A percentile compares a stretch with the other conserved stretches of the same genome.
Conservation (phyloP, 30 jellyfish, hydroid and myxozoan genomes). For the Sanderia malayensis region DNA sequence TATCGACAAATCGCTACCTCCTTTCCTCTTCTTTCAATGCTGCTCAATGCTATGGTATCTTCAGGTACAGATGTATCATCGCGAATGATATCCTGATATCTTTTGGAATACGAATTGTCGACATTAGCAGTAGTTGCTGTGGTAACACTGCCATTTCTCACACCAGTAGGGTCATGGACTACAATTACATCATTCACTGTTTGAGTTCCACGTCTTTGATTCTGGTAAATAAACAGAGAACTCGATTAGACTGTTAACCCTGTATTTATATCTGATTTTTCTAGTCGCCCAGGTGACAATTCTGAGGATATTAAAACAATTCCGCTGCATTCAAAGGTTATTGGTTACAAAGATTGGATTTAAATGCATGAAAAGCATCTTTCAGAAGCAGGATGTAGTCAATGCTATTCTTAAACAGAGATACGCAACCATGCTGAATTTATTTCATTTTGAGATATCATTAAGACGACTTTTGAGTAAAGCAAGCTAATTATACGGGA, state of each 20-base stretch:
- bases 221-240: slow-evolving; percentile 3
- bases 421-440: too few relatives aligned
- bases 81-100: slow-evolving; percentile 53
- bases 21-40: slow-evolving; percentile 21
- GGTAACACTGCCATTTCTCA: slow-evolving; percentile 53
- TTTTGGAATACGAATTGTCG: slow-evolving; percentile 53
- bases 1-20: slow-evolving; percentile 17
- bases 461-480: neutral
- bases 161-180: slow-evolving; percentile 62
- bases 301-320: too few relatives aligned
- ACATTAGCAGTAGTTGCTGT: slow-evolving; percentile 57
- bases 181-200: slow-evolving; percentile 60
- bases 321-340: too few relatives aligned
- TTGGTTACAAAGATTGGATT: too few relatives aligned
- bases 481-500: neutral
- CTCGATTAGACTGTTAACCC: too few relatives aligned
- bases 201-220: slow-evolving; percentile 56
- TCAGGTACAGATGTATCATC: slow-evolving; percentile 60
- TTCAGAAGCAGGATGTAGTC: too few relatives aligned
- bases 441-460: too few relatives aligned
- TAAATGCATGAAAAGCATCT: too few relatives aligned
- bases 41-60: slow-evolving; percentile 6
- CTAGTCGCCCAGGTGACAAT: too few relatives aligned
- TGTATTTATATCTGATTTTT: too few relatives aligned
- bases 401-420: too few relatives aligned